Conservation (phyloP, 2,113 vertebrate species). For the Sylvilagus bachmani region DNA sequence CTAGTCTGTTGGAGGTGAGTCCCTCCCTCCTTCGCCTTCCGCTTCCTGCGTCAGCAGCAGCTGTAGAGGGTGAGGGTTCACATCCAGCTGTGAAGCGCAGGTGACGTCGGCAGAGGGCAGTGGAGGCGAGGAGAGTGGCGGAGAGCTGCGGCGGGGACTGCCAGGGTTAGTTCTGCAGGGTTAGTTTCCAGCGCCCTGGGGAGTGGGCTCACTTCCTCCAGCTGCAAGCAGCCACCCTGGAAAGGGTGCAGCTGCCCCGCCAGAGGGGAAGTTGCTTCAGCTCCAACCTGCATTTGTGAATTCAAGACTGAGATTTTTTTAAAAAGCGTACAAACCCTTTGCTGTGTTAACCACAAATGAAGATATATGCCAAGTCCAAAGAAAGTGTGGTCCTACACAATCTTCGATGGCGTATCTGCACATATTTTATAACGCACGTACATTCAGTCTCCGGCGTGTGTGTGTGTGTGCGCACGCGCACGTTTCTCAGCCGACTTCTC, state of each 20-base stretch:
- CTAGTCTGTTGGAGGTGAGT: background rate
- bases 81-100: background rate
- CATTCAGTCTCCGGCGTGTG: background rate
- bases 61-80: background rate
- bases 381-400: background rate
- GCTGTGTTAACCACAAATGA: background rate
- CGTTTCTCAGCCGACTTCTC: background rate
- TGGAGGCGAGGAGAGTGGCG: background rate
- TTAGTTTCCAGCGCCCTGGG: background rate
- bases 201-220: background rate
- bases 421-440: background rate
- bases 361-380: background rate
- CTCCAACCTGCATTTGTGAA: background rate
- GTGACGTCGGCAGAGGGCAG: too few species aligned
- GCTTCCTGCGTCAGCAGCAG: background rate
- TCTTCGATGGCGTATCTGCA: background rate
- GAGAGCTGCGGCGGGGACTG: background rate
- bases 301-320: background rate
- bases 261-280: background rate
- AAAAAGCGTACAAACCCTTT: background rate
- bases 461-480: too few species aligned
- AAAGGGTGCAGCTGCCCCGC: background rate
- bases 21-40: background rate
- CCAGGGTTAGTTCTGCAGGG: background rate
- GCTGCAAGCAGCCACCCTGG: background rate